phyloP scores from a whole-genome alignment of 2,113 vertebrate species.

The Holacanthus passer region DNA sequence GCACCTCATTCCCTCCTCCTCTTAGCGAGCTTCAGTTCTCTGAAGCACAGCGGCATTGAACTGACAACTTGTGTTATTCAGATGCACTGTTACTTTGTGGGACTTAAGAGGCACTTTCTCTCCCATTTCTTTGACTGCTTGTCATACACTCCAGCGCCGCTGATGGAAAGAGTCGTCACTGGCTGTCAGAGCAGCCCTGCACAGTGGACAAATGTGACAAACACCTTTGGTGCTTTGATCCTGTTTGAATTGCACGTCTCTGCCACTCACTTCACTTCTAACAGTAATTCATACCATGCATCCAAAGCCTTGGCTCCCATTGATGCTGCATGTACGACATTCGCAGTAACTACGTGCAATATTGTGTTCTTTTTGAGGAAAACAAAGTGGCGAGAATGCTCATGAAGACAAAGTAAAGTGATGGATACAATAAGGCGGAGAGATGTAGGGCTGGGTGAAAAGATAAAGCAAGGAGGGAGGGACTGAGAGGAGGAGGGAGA shows the following conservation, averaged over 20 bases:
- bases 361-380: slow-evolving; percentile 36
- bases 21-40: slow-evolving; percentile 21
- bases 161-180: slow-evolving; percentile 63
- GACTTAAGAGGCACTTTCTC: slow-evolving; percentile 51
- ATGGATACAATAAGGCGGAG: slow-evolving; percentile 74
- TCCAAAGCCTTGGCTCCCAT: slow-evolving; percentile 14
- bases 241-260: slow-evolving; percentile 47
- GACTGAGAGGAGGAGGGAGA: slow-evolving; percentile 56
- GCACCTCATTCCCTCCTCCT: slow-evolving; percentile 50
- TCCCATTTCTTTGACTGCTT: slow-evolving; percentile 47
- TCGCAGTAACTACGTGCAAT: slow-evolving; percentile 13
- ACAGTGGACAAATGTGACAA: slow-evolving; percentile 64
- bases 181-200: slow-evolving; percentile 49
- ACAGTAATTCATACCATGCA: slow-evolving; percentile 19
- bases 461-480: slow-evolving; percentile 74
- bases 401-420: slow-evolving; percentile 68
- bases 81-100: slow-evolving; percentile 49
- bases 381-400: slow-evolving; percentile 54
- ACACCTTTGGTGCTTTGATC: slow-evolving; percentile 56
- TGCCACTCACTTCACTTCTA: slow-evolving; percentile 24
- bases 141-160: slow-evolving; percentile 56
- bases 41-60: slow-evolving; percentile 29
- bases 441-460: slow-evolving; percentile 69
- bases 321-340: not conserved
- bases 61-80: slow-evolving; percentile 63